Evolutionary conservation across 2,888 invertebrate species (phyloP), one percentile per base, ranked within the genome.

Genomic region (Callyntrura guangdongensis): DNA sequence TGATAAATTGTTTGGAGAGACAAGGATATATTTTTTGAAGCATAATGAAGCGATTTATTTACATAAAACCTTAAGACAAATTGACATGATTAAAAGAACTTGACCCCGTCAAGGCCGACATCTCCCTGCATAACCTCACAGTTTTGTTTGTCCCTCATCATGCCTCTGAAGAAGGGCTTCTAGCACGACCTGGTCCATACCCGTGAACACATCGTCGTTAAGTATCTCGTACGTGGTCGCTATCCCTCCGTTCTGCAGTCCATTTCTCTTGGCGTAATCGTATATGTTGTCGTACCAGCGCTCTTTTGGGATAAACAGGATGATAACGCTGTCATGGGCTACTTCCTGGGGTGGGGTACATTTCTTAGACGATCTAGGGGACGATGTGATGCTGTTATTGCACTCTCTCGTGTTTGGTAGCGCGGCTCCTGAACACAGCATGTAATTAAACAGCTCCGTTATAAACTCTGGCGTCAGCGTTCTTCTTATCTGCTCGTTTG

Each of bases 51-150:
- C n/a, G n/a, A n/a, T n/a, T n/a, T n/a, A n/a, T n/a, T n/a, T n/a
- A n/a, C n/a, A n/a, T n/a, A n/a, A n/a, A n/a, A n/a, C n/a, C n/a
- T n/a, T n/a, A n/a, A n/a, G n/a, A n/a, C n/a, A 36, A 6, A 36
- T 2, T 36, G 36, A 36, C 36, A 6, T 36, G 6, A 9, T 91
- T 79, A 91, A 36, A 91, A 91, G 49, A 91, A 91, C 67, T 91
- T 91, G 47, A 91, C 89, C 20, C 91, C 91, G 17, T 91, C 91
- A 8, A 83, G 49, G 11, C 17, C 83, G 0, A 83, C 83, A 20
- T 14, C 47, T 0, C 69, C 87, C 0, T 6, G 0, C 53, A 88
- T 88, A 45, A 88, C 87, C 72, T 88, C 87, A 56, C 81, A 81
- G 8, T 88, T 81, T 22, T 81, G 45, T 9, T 49, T 64, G 0